Evolutionary conservation across 1,140 invertebrate genomes (phyloP), one percentile per base, ranked within the genome.

Genomic region (Bilobella aurantiaca): DNA sequence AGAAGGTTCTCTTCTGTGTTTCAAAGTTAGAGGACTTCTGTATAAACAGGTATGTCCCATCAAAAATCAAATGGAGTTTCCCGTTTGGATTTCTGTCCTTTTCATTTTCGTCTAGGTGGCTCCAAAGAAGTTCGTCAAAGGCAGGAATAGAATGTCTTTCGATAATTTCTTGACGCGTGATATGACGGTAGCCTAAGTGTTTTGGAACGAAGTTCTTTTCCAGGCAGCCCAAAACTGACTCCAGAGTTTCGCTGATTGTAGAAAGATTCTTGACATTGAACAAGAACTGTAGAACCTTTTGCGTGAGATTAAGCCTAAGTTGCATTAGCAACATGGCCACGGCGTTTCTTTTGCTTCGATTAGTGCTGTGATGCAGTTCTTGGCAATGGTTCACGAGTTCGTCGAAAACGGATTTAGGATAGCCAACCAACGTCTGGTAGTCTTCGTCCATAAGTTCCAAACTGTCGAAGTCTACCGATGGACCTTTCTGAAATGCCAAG

Each of bases 1-100:
- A 63, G n/a, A 46, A 66, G 8, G 64, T 63, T 63, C 18, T 27
- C 34, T 59, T 63, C 23, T 62, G 56, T 2, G 31, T 1, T 23
- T 8, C 16, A 23, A n/a, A 59, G n/a, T 69, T 58, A 3, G n/a
- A n/a, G n/a, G n/a, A n/a, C n/a, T n/a, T n/a, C n/a, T n/a, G n/a
- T n/a, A n/a, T n/a, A n/a, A n/a, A 59, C 47, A 58, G 49, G 62
- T 0, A 66, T 18, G 29, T 69, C 65, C 0, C 64, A 60, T 69
- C 68, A 0, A 12, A n/a, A 12, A 42, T 12, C 8, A n/a, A 12
- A 42, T 42, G 8, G 8, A 42, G 8, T 42, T 42, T 8, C n/a
- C 8, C n/a, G n/a, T n/a, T n/a, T n/a, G n/a, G 8, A 12, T 59
- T 18, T 25, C 61, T 27, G n/a, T 59, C 21, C 0, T 28, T n/a